phyloP scores from a whole-genome alignment of 2,888 invertebrate genomes.

The Ariolimax columbianus region DNA sequence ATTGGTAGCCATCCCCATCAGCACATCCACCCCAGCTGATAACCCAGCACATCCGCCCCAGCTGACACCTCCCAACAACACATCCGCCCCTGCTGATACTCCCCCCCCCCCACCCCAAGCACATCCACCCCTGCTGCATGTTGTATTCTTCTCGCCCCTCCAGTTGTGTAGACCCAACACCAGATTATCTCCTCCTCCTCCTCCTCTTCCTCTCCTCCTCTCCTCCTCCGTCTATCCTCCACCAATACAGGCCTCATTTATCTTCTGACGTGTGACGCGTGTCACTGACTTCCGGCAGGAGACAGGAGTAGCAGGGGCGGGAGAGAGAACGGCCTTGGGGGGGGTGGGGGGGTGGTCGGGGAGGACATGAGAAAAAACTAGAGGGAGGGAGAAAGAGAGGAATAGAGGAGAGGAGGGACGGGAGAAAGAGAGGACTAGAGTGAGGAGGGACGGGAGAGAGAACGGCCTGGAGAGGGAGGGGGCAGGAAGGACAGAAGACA shows the following conservation, averaged over 20 bases:
- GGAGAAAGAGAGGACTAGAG: not conserved
- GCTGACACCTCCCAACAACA: too few relatives aligned
- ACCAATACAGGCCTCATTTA: not conserved
- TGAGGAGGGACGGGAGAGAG: not conserved
- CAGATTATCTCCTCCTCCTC: not conserved
- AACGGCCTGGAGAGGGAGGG: not conserved
- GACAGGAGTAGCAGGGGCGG: not conserved
- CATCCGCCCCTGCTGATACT: too few relatives aligned
- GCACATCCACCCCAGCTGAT: too few relatives aligned
- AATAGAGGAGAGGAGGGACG: too few relatives aligned
- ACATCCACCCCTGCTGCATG: too few relatives aligned
- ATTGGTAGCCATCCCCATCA: too few relatives aligned
- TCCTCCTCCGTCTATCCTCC: not conserved
- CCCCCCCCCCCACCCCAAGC: too few relatives aligned
- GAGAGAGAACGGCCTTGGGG: not conserved
- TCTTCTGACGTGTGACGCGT: not conserved
- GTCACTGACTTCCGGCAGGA: constrained; percentile 3
- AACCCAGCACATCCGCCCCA: too few relatives aligned
- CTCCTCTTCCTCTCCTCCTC: too few relatives aligned
- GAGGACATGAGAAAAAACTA: too few relatives aligned
- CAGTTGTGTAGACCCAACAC: too few relatives aligned
- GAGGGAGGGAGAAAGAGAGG: not conserved
- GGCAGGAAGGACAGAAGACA: not conserved
- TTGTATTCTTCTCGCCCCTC: too few relatives aligned
- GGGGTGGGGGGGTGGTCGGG: not conserved